Base-by-base conservation (phyloP, 2,797 vertebrate genomes). In the Chanos chanos region DNA sequence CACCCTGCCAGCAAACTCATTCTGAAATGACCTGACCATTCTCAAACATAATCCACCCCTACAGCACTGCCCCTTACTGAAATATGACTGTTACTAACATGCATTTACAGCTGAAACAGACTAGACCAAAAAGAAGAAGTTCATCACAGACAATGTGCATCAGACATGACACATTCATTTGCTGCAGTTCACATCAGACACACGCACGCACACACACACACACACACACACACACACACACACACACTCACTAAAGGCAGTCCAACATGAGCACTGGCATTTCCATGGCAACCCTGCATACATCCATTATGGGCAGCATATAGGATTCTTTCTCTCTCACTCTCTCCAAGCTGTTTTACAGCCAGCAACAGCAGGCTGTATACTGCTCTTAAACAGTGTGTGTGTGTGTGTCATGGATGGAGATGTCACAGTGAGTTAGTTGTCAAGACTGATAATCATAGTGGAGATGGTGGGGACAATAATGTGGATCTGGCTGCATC, bases 261-360 rank as follows among this genome's bases (percentile, higher is more conserved):
- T 61, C 64, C 54, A 60, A 55, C 60, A 64, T 54, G 52, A 52
- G 47, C 64, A 66, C 52, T 52, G 58, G 25, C 61, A 74, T 74
- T 53, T 57, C 68, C 66, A 74, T 74, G 61, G 66, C 68, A 74
- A 74, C 69, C 48, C 56, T 37, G 47, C 41, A 65, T 41, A 59
- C 36, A 47, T 55, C 37, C 44, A 52, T 68, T 68, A 54, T 44
- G 62, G 66, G 50, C 53, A 57, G 39, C 28, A 33, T 49, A 53
- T 48, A 52, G 13, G 24, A 43, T 52, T 47, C 39, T 31, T 9
- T 27, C 36, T n/a, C 36, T n/a, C 47, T 36, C 22, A 25, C 51
- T 44, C 19, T 43, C 59, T 52, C 12, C 52, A 37, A 24, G 16
- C 57, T 39, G 27, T 39, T 22, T 10, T 10, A 43, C 2, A 41